phyloP scores from a whole-genome alignment of 2,113 vertebrate genomes.

The Acrocephalus kingi region DNA sequence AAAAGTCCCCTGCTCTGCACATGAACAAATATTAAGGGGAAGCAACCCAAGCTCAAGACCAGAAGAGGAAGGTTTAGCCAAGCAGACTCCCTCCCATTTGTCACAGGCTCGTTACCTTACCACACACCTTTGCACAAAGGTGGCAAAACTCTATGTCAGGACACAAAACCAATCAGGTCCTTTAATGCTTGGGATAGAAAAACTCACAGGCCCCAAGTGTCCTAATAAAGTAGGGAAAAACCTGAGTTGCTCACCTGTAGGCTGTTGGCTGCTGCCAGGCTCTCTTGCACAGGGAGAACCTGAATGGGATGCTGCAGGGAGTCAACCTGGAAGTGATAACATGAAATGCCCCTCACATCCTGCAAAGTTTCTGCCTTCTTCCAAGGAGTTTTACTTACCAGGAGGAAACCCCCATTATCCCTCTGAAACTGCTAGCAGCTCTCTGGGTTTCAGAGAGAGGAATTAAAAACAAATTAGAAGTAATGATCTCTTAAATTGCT shows the following conservation, averaged over 20 bases:
- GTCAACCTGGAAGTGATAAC: fast-evolving
- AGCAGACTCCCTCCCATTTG: fast-evolving
- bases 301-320: neutral
- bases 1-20: neutral
- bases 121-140: neutral
- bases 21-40: neutral
- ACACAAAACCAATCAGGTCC: neutral
- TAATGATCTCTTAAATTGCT: constrained; percentile 59
- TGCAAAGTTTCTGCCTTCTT: neutral
- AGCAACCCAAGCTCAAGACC: neutral
- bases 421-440: neutral
- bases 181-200: neutral
- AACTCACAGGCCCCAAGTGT: neutral
- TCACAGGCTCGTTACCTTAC: fast-evolving
- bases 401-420: neutral
- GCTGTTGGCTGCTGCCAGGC: neutral
- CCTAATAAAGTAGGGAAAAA: neutral
- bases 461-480: constrained; percentile 63
- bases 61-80: neutral
- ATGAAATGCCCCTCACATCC: neutral
- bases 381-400: neutral
- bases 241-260: neutral
- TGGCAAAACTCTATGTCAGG: neutral
- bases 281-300: neutral
- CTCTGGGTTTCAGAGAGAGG: constrained; percentile 10